Evolutionary conservation across 2,888 invertebrate genomes (phyloP), one percentile per base, ranked within the genome.

Genomic region (Acanthosepion esculentum): DNA sequence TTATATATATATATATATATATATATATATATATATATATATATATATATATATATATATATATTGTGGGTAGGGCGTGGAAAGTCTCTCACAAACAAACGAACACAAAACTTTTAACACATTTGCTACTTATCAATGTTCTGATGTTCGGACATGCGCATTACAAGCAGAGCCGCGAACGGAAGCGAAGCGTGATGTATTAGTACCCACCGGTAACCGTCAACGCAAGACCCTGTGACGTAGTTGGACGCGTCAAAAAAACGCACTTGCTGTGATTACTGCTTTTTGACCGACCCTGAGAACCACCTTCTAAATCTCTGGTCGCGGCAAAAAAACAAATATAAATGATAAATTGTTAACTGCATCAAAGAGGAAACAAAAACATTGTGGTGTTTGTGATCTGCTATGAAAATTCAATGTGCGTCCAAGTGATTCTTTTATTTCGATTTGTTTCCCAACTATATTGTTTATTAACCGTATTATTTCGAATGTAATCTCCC

Each of bases 21-120:
- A 64, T 64, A 64, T 64, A 64, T 64, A 64, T 64, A 64, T 29
- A 64, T 29, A 64, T 29, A 64, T 64, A 29, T 64, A 64, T 29
- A 64, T 64, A 64, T 29, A 29, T 64, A 64, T 64, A 64, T 64
- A 64, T 64, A 7, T 26, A 64, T 64, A 29, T 64, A 29, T 64
- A 64, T 64, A 10, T 8, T n/a, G 29, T 8, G n/a, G 64, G 78
- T 10, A 18, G 78, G 78, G n/a, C 10, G n/a, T 2, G 10, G 12
- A 78, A 78, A 29, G n/a, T 8, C 78, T 0, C 78, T n/a, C n/a
- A 10, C n/a, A 78, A 78, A 78, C 78, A 78, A 29, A 78, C 8
- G 78, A 78, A 78, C n/a, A 78, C n/a, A 78, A 78, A 78, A 78
- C 78, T 78, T 78, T 78, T 78, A 78, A 78, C 78, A 78, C 78